These are phyloP conservation scores for Lutjanus argentimaculatus DNA, from an alignment of 2,797 vertebrate species.

Conservation along the genomic window DNA sequence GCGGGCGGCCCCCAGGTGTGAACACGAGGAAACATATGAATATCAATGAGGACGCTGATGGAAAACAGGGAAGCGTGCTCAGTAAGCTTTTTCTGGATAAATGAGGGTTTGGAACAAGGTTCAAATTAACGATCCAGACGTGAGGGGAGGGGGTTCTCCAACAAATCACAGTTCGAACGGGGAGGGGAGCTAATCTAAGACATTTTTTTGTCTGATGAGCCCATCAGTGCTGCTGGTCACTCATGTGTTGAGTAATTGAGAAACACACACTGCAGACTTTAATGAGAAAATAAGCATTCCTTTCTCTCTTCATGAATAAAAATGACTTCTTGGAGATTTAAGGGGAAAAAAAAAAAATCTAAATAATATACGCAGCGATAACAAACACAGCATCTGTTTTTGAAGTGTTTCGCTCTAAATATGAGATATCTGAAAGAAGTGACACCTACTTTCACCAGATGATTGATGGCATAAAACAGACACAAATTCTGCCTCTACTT, in stretches of 20 bases:
- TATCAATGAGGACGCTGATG: constrained; percentile 75
- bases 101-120: constrained; percentile 68
- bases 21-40: constrained; percentile 68
- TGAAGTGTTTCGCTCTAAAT: constrained; percentile 60
- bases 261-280: constrained; percentile 61
- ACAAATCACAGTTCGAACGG: constrained; percentile 44
- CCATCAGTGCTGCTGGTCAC: constrained; percentile 71
- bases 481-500: constrained; percentile 32
- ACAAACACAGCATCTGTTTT: constrained; percentile 60
- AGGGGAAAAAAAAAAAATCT: constrained; percentile 40
- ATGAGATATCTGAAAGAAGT: constrained; percentile 8
- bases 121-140: constrained; percentile 70
- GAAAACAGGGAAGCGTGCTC: constrained; percentile 25
- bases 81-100: constrained; percentile 55
- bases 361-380: constrained; percentile 56
- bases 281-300: constrained; percentile 76
- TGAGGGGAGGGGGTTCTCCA: constrained; percentile 8
- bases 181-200: constrained; percentile 41
- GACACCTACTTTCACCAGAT: constrained; percentile 53
- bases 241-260: constrained; percentile 77
- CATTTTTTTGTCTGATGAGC: constrained; percentile 63
- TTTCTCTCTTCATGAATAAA: constrained; percentile 72
- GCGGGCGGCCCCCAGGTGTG: constrained; percentile 68
- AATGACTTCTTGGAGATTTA: constrained; percentile 66
- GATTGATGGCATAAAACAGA: constrained; percentile 58